Evolutionary conservation across 2,797 vertebrate genomes (phyloP).

Genomic region (Bucorvus abyssinicus): DNA sequence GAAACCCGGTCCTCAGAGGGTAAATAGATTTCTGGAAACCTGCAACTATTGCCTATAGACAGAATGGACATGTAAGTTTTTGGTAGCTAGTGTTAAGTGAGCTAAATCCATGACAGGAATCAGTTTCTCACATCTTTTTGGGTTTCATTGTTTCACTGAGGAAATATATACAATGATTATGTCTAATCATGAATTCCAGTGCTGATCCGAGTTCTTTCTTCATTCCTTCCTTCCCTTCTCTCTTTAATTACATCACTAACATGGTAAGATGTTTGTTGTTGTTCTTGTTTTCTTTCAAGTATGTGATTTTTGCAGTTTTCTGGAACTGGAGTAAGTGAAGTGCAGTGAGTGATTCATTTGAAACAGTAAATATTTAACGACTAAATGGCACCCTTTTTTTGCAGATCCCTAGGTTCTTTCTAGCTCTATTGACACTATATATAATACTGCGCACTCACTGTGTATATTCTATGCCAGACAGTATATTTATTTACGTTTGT

Average conservation of each 20-base stretch:
- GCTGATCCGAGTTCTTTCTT: neutral
- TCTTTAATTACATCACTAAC: slow-evolving; percentile 16
- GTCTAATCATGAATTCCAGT: slow-evolving; percentile 15
- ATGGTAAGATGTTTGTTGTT: slow-evolving; percentile 1
- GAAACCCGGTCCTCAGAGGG: neutral
- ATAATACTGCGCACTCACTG: neutral
- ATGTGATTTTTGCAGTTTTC: slow-evolving; percentile 18
- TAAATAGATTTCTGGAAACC: neutral
- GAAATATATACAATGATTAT: neutral
- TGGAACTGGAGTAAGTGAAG: neutral
- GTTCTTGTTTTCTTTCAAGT: slow-evolving; percentile 1
- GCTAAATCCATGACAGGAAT: neutral
- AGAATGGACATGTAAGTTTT: neutral
- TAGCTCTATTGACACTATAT: neutral
- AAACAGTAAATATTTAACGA: slow-evolving; percentile 47
- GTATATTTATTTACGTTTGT: neutral
- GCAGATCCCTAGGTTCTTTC: neutral
- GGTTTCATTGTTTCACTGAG: neutral
- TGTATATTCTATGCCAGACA: neutral
- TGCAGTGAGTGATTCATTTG: neutral
- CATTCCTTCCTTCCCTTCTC: neutral
- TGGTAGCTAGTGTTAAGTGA: neutral
- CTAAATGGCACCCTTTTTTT: neutral
- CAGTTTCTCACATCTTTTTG: neutral
- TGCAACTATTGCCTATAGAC: neutral